Percentiles rank a stretch among this genome's conserved stretches.
Conservation (phyloP, 2,888 invertebrate genomes). For the Aspidapion aeneum region DNA sequence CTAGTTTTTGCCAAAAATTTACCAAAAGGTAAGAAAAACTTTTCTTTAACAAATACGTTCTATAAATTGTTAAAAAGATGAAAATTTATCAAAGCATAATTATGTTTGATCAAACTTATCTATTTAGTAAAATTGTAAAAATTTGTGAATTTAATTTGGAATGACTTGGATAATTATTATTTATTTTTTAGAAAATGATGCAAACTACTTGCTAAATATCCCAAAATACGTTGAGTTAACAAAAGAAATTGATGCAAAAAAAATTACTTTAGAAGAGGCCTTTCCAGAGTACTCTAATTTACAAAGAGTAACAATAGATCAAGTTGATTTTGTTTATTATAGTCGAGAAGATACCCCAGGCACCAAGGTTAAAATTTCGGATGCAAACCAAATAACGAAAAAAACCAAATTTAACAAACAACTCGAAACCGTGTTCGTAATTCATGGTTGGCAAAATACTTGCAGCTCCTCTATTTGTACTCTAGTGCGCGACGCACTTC, state of each 20-base stretch:
- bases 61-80: no score
- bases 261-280: background rate
- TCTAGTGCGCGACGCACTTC: conserved; percentile 28
- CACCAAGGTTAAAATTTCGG: conserved; percentile 4
- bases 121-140: no score
- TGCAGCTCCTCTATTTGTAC: conserved; percentile 30
- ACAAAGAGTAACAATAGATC: conserved; percentile 15
- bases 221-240: background rate
- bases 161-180: no score
- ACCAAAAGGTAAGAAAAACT: no score
- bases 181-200: background rate
- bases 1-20: no score
- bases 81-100: no score
- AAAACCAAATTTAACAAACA: conserved; percentile 25
- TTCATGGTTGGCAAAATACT: conserved; percentile 41
- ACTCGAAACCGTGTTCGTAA: conserved; percentile 34
- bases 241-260: background rate
- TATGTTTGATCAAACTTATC: no score
- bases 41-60: no score
- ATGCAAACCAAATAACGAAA: conserved; percentile 12
- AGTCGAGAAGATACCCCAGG: conserved; percentile 8
- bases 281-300: conserved; percentile 1
- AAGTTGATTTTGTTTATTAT: conserved; percentile 28
- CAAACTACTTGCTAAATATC: background rate
- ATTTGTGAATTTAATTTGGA: no score